Evolutionary conservation across 1,140 invertebrate genomes (phyloP).

Genomic region (Macrobrachium rosenbergii): DNA sequence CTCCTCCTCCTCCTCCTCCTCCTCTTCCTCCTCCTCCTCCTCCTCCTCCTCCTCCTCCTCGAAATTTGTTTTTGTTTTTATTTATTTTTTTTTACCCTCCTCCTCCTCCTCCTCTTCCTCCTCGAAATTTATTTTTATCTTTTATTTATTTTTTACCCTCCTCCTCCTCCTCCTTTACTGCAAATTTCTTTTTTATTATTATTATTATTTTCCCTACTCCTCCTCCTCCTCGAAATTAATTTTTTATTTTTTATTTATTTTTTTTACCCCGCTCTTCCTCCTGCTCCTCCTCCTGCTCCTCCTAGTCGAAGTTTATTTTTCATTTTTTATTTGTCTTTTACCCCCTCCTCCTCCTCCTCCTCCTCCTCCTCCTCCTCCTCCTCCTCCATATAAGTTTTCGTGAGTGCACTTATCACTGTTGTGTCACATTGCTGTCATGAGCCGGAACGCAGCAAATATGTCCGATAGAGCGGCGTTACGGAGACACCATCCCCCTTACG

Average conservation of each 20-base stretch:
- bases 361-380: neutral
- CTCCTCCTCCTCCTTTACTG: neutral
- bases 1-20: neutral
- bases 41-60: neutral
- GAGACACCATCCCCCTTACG: too few relatives aligned
- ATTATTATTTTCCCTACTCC: neutral
- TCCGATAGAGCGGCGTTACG: too few relatives aligned
- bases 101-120: neutral
- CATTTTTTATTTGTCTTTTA: too few relatives aligned
- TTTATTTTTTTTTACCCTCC: neutral
- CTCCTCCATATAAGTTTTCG: neutral
- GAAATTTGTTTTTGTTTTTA: too few relatives aligned
- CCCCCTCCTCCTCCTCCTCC: neutral
- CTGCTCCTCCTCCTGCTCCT: neutral
- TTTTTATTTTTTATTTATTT: too few relatives aligned
- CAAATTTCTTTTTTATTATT: too few relatives aligned
- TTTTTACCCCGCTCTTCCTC: neutral
- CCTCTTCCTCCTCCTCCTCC: neutral
- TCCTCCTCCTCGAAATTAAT: neutral
- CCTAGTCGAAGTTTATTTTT: neutral
- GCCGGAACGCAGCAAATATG: too few relatives aligned
- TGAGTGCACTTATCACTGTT: too few relatives aligned
- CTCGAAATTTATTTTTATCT: neutral
- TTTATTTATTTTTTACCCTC: neutral
- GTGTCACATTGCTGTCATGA: too few relatives aligned